Evolutionary conservation across 2,113 vertebrate species (phyloP).

Genomic region (Prochilodus magdalenae): DNA sequence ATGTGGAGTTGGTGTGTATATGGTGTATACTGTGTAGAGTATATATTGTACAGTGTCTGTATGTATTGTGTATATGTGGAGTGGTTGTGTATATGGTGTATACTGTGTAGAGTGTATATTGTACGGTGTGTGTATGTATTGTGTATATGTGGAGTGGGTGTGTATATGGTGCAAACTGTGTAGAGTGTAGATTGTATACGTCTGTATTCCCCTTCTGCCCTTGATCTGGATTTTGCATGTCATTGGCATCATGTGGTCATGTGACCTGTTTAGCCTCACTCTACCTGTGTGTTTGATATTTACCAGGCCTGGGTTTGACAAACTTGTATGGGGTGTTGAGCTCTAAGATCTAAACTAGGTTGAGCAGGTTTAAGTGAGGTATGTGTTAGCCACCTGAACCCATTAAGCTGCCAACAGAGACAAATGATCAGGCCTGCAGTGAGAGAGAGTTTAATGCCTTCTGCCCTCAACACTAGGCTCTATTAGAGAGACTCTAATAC

Average conservation of each 20-base stretch:
- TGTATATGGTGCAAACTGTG: too few species aligned
- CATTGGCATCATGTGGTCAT: neutral
- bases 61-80: too few species aligned
- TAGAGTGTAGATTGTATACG: too few species aligned
- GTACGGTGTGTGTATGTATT: too few species aligned
- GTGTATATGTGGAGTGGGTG: too few species aligned
- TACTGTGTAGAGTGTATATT: too few species aligned
- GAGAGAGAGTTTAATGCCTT: neutral
- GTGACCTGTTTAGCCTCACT: neutral
- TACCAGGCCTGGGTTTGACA: neutral
- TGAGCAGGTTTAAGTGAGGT: neutral
- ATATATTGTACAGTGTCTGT: too few species aligned
- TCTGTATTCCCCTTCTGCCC: too few species aligned
- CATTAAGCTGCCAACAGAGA: neutral
- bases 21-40: too few species aligned
- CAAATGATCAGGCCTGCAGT: neutral
- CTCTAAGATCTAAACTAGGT: neutral
- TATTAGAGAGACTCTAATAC: neutral
- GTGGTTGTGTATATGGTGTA: too few species aligned
- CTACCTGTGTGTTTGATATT: neutral
- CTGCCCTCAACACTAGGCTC: neutral
- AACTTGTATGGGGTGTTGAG: neutral
- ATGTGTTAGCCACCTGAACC: neutral
- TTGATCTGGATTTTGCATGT: too few species aligned
- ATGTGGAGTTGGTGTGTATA: too few species aligned